Evolutionary conservation across 2,797 vertebrate species (phyloP).

Genomic region (Merluccius polli): DNA sequence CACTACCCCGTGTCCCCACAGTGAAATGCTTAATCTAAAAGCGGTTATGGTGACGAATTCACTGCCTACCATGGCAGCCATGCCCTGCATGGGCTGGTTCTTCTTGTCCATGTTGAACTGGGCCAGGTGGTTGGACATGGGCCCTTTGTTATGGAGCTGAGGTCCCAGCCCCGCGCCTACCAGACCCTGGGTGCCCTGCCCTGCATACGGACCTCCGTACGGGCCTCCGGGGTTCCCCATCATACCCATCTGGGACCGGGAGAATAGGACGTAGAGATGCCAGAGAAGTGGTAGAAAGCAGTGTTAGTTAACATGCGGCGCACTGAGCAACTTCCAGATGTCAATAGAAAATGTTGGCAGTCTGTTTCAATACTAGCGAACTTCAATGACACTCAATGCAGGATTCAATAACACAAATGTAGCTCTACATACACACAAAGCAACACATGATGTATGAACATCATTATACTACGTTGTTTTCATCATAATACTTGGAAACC

Average conservation of each 20-base stretch:
- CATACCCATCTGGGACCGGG: constrained; percentile 85
- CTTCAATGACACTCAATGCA: background rate
- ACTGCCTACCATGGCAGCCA: constrained; percentile 85
- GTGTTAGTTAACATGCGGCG: background rate
- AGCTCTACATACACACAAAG: background rate
- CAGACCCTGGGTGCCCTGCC: constrained; percentile 85
- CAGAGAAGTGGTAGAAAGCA: background rate
- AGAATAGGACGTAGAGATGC: background rate
- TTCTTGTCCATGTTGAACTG: constrained; percentile 95
- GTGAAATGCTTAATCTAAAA: background rate
- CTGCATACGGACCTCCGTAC: constrained; percentile 84
- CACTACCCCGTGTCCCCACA: background rate
- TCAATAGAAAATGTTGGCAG: background rate
- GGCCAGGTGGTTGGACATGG: constrained; percentile 85
- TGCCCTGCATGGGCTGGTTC: constrained; percentile 83
- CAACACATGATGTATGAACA: background rate
- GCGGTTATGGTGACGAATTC: background rate
- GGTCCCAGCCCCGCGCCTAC: constrained; percentile 85
- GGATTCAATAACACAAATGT: background rate
- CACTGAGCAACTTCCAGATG: background rate
- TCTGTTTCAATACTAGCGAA: background rate
- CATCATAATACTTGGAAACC: background rate
- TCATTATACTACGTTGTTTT: background rate
- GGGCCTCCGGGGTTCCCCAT: constrained; percentile 84
- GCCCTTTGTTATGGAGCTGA: constrained; percentile 90